Percentiles rank a stretch among this genome's conserved stretches.
These are phyloP conservation scores for Dynastes tityus DNA, from an alignment of 2,888 invertebrate species.

Conservation along the genomic window DNA sequence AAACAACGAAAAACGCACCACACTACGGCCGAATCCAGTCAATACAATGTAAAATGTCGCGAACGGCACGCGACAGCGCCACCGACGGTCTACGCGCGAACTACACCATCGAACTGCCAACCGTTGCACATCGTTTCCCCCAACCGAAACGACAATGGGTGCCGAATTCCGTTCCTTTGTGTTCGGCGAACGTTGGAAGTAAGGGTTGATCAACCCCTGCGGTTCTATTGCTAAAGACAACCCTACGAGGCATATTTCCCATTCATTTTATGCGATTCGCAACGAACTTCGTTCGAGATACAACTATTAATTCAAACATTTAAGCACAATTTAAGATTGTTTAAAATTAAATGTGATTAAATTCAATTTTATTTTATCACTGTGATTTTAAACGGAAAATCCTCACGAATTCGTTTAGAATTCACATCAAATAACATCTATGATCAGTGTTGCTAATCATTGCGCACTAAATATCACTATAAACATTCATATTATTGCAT, in stretches of 20 bases:
- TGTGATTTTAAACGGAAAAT: not conserved
- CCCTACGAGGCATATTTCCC: constrained; percentile 31
- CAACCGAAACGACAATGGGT: constrained; percentile 7
- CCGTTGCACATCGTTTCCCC: constrained; percentile 53
- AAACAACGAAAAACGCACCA: constrained; percentile 67
- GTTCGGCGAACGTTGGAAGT: constrained; percentile 39
- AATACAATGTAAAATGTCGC: constrained; percentile 83
- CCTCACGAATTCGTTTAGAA: not conserved
- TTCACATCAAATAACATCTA: not conserved
- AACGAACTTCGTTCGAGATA: not conserved
- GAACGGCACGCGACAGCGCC: constrained; percentile 73
- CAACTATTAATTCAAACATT: not conserved
- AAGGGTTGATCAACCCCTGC: constrained; percentile 40
- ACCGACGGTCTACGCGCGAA: constrained; percentile 66
- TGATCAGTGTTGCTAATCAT: constrained; percentile 33
- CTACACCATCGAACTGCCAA: constrained; percentile 55
- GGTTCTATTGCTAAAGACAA: constrained; percentile 9
- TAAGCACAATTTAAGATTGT: not conserved
- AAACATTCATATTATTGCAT: not conserved
- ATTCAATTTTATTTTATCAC: not conserved
- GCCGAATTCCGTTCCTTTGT: constrained; percentile 51
- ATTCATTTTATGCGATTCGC: constrained; percentile 12
- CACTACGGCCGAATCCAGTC: constrained; percentile 71
- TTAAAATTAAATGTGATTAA: not conserved
- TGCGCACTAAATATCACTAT: constrained; percentile 37